Percentiles rank a stretch among this genome's conserved stretches.
phyloP scores from a whole-genome alignment of 2,797 vertebrate species.

The Enteromius paludinosus region DNA sequence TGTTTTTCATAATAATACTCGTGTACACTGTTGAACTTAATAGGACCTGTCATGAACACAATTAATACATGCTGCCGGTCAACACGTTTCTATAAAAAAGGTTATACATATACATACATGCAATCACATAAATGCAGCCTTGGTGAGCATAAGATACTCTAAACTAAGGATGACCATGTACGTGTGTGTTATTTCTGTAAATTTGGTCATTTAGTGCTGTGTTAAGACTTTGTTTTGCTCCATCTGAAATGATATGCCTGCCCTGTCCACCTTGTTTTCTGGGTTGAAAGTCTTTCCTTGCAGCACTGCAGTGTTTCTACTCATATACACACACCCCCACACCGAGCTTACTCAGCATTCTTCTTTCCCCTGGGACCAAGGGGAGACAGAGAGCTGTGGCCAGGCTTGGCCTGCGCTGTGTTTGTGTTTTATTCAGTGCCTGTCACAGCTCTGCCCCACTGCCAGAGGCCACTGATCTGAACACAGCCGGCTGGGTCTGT shows the following conservation, averaged over 20 bases:
- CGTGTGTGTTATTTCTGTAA: background rate
- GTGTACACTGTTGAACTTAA: too few relatives aligned
- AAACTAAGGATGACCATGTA: background rate
- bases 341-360: constrained; percentile 61
- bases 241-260: constrained; percentile 39
- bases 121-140: background rate
- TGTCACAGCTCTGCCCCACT: constrained; percentile 35
- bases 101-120: too few relatives aligned
- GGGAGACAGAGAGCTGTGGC: constrained; percentile 49
- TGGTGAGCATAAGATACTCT: background rate
- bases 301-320: constrained; percentile 76
- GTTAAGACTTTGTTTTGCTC: constrained; percentile 9
- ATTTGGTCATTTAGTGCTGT: background rate
- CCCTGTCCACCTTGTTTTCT: constrained; percentile 65
- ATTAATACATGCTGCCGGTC: too few relatives aligned
- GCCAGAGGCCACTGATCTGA: constrained; percentile 28
- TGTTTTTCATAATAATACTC: too few relatives aligned
- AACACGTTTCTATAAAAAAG: too few relatives aligned
- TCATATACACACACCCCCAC: constrained; percentile 34
- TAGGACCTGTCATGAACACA: too few relatives aligned
- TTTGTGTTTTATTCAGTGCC: constrained; percentile 41
- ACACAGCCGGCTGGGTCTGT: constrained; percentile 34
- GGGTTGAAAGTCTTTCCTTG: constrained; percentile 65
- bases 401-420: constrained; percentile 33
- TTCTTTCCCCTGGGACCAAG: constrained; percentile 42